A percentile compares a stretch with the other conserved stretches of the same genome.
phyloP scores from a whole-genome alignment of 2,113 vertebrate genomes.

The Bettongia penicillata region DNA sequence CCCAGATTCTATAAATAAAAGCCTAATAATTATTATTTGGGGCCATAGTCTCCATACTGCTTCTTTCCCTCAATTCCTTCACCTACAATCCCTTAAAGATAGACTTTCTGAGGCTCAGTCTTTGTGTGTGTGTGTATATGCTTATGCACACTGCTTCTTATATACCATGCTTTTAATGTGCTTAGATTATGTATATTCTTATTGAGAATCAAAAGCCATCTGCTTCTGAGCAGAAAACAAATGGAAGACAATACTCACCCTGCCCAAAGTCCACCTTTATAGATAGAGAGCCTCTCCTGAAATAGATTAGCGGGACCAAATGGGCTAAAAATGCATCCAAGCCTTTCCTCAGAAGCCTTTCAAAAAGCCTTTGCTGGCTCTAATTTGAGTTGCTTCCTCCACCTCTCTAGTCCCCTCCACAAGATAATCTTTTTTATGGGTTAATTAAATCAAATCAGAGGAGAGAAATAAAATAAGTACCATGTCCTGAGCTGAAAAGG shows the following conservation, averaged over 20 bases:
- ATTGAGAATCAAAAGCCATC: background rate
- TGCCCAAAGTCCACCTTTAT: background rate
- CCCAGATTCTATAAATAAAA: background rate
- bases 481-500: background rate
- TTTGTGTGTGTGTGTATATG: background rate
- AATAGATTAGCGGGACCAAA: background rate
- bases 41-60: background rate
- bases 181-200: background rate
- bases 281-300: background rate
- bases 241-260: fast-evolving
- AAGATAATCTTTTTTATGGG: background rate
- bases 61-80: background rate
- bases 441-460: background rate
- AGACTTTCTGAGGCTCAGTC: background rate
- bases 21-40: background rate
- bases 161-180: background rate
- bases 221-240: background rate
- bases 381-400: background rate
- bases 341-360: background rate
- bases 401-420: background rate
- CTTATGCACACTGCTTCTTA: background rate
- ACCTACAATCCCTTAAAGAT: background rate
- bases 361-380: background rate
- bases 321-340: too few relatives aligned
- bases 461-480: background rate